Base-by-base conservation (phyloP, 2,888 invertebrate genomes). In the Cantharis nigra region DNA sequence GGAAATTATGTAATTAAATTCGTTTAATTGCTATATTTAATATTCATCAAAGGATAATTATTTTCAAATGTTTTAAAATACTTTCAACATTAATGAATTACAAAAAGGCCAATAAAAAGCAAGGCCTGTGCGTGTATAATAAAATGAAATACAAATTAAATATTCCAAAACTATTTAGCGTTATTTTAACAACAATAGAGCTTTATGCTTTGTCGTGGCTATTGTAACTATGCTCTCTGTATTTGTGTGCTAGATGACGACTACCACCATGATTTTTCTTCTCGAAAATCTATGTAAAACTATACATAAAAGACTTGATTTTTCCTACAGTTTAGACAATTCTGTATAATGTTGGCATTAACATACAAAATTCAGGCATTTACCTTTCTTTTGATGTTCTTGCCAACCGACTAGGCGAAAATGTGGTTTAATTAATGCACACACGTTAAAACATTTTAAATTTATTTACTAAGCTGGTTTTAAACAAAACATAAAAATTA, bases 321-420 rank as follows among this genome's bases (percentile, higher is more conserved):
- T 49, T 49, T 9, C n/a, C 7, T 49, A 49, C n/a, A n/a, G 2
- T 49, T 26, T 26, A 49, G 49, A 49, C 49, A 49, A 49, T n/a
- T n/a, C 49, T 7, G n/a, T 49, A n/a, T 49, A 49, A n/a, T n/a
- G 70, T 77, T 72, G 72, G 77, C 72, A 72, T 69, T 63, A 77
- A 79, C 49, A 72, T 77, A 63, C 77, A 79, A 77, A 75, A 79
- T 72, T 77, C 30, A 33, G 64, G 70, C 79, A 64, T 75, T 78
- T 75, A 79, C 77, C 75, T 79, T 77, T 33, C 77, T 75, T 79
- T 79, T 79, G 79, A 79, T 75, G 77, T 79, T 71, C 33, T 62
- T 79, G 79, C 79, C 79, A 79, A 79, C 71, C 73, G 72, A 74
- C 76, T 74, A 71, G 76, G 79, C 76, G 79, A 76, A 74, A 71